phyloP scores from a whole-genome alignment of 2,113 vertebrate species.

The Psephotus haematonotus region DNA sequence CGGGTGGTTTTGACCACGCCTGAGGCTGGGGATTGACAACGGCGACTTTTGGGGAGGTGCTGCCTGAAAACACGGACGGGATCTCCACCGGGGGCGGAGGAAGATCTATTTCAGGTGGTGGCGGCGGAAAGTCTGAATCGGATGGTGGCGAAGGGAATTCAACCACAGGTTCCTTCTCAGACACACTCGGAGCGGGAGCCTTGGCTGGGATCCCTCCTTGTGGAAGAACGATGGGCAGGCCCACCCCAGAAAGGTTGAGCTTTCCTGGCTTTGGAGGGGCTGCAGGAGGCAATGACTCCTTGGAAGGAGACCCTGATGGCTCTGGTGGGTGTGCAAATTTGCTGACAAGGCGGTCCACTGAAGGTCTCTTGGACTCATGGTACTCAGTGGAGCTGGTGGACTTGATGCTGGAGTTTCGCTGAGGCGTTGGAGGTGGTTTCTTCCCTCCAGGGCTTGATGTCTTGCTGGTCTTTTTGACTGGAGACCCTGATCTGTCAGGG shows the following conservation, averaged over 20 bases:
- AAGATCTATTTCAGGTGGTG: constrained; percentile 89
- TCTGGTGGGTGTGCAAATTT: constrained; percentile 84
- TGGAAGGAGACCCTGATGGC: constrained; percentile 77
- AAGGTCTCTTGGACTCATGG: constrained; percentile 85
- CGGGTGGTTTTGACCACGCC: constrained; percentile 82
- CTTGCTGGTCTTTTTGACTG: constrained; percentile 78
- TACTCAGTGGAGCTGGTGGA: constrained; percentile 77
- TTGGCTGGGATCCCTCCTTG: constrained; percentile 72
- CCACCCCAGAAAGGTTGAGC: constrained; percentile 84
- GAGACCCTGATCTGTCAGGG: constrained; percentile 78
- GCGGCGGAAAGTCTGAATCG: constrained; percentile 86
- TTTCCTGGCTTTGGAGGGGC: constrained; percentile 95
- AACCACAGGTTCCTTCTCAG: constrained; percentile 70
- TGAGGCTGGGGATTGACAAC: constrained; percentile 95
- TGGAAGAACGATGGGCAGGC: constrained; percentile 81
- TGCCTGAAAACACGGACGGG: constrained; percentile 76
- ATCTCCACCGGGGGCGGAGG: constrained; percentile 82
- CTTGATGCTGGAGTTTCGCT: constrained; percentile 91
- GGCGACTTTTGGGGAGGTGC: constrained; percentile 83
- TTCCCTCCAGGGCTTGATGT: constrained; percentile 83
- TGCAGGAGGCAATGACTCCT: constrained; percentile 81
- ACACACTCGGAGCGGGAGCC: constrained; percentile 1
- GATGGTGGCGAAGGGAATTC: constrained; percentile 90
- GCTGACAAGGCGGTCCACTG: constrained; percentile 88
- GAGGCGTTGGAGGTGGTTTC: constrained; percentile 89